phyloP scores from a whole-genome alignment of 2,888 invertebrate genomes.

The Tinea trinotella region DNA sequence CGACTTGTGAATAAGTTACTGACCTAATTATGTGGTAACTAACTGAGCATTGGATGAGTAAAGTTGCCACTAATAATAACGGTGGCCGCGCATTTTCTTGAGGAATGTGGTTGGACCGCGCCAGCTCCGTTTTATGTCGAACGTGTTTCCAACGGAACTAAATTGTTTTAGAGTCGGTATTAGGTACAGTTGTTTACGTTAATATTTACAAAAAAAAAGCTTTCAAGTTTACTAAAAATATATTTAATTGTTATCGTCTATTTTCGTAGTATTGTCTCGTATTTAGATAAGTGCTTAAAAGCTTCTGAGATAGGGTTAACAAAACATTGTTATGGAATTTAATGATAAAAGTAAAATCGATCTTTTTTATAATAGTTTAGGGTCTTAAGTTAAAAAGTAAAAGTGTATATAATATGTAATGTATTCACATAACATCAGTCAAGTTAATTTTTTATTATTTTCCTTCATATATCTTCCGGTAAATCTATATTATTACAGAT shows the following conservation, averaged over 20 bases:
- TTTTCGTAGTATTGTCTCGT: background rate
- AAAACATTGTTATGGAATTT: too few relatives aligned
- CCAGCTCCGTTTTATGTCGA: background rate
- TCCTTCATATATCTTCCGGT: too few relatives aligned
- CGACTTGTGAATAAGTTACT: constrained; percentile 29
- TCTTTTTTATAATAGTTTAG: too few relatives aligned
- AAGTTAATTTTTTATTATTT: too few relatives aligned
- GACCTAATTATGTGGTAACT: constrained; percentile 41
- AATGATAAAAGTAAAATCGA: too few relatives aligned
- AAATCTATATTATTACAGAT: too few relatives aligned
- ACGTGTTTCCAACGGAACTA: constrained; percentile 17
- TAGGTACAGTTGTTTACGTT: background rate
- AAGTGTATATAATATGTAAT: too few relatives aligned
- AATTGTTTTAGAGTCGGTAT: constrained; percentile 14
- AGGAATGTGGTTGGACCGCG: constrained; percentile 32
- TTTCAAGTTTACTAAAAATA: background rate
- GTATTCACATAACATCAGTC: too few relatives aligned
- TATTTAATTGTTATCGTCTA: background rate
- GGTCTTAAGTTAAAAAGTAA: too few relatives aligned
- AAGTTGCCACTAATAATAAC: constrained; percentile 36
- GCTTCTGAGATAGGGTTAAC: too few relatives aligned
- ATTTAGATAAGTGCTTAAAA: background rate
- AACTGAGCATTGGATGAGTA: constrained; percentile 53
- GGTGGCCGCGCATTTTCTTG: background rate
- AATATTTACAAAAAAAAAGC: background rate